Base-by-base conservation (phyloP, 2,113 vertebrate genomes). In the Cettia cetti region DNA sequence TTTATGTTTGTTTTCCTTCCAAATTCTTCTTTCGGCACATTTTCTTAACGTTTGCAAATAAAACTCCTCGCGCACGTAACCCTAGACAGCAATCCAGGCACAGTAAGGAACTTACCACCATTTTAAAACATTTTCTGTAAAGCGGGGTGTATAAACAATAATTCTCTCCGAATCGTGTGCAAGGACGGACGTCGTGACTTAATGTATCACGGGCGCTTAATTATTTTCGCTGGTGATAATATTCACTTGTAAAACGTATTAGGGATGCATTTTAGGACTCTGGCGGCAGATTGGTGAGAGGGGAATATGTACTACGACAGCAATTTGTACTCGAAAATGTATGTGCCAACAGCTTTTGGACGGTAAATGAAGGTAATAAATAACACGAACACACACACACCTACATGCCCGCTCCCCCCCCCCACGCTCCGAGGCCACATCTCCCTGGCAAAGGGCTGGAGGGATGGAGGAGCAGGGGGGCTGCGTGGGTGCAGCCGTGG, bases 241-340 rank as follows among this genome's bases (percentile, higher is more conserved):
- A 95, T 84, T 78, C 69, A 86, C 64, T 93, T 86, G 83, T 86
- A 89, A 96, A 93, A 81, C 33, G 9, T 71, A 89, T 70, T 74
- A 90, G 31, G 40, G 83, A 88, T 82, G 59, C 65, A 90, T 95
- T 95, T 97, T 70, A 95, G 82, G 57, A 52, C 26, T 40, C 64
- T 83, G 90, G 63, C 21, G 40, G 84, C 76, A 82, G 94, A 92
- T 52, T 83, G 85, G 74, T 92, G 93, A 94, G 91, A 90, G 57
- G 49, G 59, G 78, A 92, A 90, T 94, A 95, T 86, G 78, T 70
- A 89, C 69, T 39, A 84, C 93, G 82, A 94, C 61, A 75, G 94
- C 90, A 97, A 96, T 96, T 97, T 96, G 96, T 94, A 78, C 95
- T 95, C 78, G 90, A 90, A 96, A 97, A 97, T 92, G 80, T 78